Percentiles rank a stretch among this genome's conserved stretches.
Conservation (phyloP, 1,140 invertebrate genomes). For the Whitmania pigra region DNA sequence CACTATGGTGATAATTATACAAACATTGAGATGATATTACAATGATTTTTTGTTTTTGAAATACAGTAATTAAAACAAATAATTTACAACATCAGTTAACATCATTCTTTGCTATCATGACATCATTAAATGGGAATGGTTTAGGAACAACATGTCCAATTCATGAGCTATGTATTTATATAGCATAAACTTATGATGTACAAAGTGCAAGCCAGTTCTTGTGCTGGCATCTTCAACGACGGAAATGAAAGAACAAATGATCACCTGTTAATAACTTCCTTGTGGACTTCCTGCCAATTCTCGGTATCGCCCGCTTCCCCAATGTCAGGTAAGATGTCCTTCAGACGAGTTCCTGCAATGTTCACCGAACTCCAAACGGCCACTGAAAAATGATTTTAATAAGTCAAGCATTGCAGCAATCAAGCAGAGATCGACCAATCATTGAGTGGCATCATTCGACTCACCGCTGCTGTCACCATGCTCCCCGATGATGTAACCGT, state of each 20-base stretch:
- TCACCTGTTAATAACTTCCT: slow-evolving; percentile 59
- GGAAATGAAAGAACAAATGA: slow-evolving; percentile 9
- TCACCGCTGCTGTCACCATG: slow-evolving; percentile 66
- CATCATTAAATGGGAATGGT: too few relatives aligned
- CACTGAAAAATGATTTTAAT: slow-evolving; percentile 47
- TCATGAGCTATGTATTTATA: too few relatives aligned
- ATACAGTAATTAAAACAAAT: too few relatives aligned
- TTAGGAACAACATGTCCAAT: too few relatives aligned
- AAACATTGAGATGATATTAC: too few relatives aligned
- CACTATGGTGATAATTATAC: slow-evolving; percentile 44
- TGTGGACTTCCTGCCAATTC: slow-evolving; percentile 62
- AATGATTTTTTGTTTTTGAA: too few relatives aligned
- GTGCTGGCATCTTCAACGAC: neutral
- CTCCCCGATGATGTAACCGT: slow-evolving; percentile 79
- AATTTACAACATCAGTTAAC: too few relatives aligned
- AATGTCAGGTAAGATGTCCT: slow-evolving; percentile 59
- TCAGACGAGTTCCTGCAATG: slow-evolving; percentile 68
- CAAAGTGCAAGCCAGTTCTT: too few relatives aligned
- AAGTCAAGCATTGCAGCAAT: neutral
- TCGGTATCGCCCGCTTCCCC: slow-evolving; percentile 61
- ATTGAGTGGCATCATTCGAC: slow-evolving; percentile 18
- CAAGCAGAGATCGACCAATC: too few relatives aligned
- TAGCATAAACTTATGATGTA: too few relatives aligned
- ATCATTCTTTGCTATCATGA: too few relatives aligned
- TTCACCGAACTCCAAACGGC: slow-evolving; percentile 86